A percentile compares a stretch with the other conserved stretches of the same genome.
Evolutionary conservation across 2,113 vertebrate species (phyloP).

Genomic region (Globicephala melas): DNA sequence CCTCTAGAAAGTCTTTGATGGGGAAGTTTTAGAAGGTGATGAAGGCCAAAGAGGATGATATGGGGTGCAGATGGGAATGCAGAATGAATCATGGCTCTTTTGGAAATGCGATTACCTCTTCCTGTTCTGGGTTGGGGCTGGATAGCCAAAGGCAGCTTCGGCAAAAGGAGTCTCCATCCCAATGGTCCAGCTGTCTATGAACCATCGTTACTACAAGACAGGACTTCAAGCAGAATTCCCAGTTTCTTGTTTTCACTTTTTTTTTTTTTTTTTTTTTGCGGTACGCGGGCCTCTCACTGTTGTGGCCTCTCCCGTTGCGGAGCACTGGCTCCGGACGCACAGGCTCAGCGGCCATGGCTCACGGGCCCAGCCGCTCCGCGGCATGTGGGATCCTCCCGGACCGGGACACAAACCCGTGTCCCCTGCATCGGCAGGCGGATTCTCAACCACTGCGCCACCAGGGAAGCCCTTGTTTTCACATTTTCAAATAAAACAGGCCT

Average conservation of each 20-base stretch:
- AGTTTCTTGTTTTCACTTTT: background rate
- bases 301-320: too few relatives aligned
- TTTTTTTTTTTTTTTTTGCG: background rate
- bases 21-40: constrained; percentile 42
- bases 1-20: constrained; percentile 50
- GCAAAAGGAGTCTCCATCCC: background rate
- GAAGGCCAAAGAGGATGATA: background rate
- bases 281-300: too few relatives aligned
- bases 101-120: background rate
- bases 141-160: background rate
- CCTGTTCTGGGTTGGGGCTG: background rate
- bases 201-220: background rate
- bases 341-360: too few relatives aligned
- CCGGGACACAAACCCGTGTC: too few relatives aligned
- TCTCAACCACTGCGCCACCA: too few relatives aligned
- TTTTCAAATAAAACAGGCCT: background rate
- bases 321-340: too few relatives aligned
- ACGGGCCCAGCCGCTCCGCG: too few relatives aligned
- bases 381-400: too few relatives aligned
- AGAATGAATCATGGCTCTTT: background rate
- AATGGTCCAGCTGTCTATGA: background rate
- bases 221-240: background rate
- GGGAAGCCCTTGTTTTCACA: background rate
- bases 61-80: background rate
- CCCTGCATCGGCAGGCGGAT: too few relatives aligned